phyloP scores from a whole-genome alignment of 1,140 invertebrate species.

The Berghia stephanieae region DNA sequence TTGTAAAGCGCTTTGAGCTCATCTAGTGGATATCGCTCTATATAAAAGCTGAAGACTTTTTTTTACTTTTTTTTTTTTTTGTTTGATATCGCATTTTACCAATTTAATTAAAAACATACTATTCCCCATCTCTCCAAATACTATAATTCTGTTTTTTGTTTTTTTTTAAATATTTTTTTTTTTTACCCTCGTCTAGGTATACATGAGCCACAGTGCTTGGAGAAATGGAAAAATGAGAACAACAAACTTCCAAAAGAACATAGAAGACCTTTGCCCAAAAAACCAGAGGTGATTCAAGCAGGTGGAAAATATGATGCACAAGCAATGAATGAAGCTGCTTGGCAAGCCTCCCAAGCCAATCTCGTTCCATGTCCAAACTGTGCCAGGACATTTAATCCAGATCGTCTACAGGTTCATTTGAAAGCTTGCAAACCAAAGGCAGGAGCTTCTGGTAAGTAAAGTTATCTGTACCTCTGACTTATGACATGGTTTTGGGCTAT shows the following conservation, averaged over 20 bases:
- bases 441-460: conserved; percentile 30
- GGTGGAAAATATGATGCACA: conserved; percentile 55
- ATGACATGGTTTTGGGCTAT: no score
- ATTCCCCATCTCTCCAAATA: background rate
- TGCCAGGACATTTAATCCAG: conserved; percentile 77
- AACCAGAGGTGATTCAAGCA: conserved; percentile 69
- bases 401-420: conserved; percentile 76
- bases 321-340: conserved; percentile 64
- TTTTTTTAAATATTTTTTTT: conserved; percentile 54
- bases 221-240: conserved; percentile 79
- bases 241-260: conserved; percentile 72
- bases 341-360: conserved; percentile 68
- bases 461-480: no score
- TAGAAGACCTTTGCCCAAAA: conserved; percentile 72
- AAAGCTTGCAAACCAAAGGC: conserved; percentile 69
- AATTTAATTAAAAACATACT: no score
- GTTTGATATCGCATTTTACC: no score
- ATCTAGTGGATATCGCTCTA: no score
- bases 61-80: background rate
- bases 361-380: conserved; percentile 76
- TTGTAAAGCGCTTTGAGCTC: no score
- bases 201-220: conserved; percentile 81
- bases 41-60: no score
- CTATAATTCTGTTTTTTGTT: background rate
- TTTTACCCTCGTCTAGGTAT: conserved; percentile 69